Evolutionary conservation across 2,113 vertebrate species (phyloP).

Genomic region (Regulus satrapa): DNA sequence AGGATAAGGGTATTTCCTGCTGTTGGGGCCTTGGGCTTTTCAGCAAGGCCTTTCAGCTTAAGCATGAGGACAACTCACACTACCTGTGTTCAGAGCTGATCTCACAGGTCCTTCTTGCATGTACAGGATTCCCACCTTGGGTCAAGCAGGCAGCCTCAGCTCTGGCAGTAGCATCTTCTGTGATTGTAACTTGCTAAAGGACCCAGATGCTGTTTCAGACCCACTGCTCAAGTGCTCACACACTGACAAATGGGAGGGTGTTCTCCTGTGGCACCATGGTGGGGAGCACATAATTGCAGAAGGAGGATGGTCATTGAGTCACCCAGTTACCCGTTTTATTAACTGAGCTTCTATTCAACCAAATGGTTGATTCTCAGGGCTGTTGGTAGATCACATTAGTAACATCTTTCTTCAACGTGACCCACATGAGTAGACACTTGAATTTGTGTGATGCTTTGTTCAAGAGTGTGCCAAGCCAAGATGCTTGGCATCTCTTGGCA

Average conservation of each 20-base stretch:
- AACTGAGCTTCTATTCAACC: background rate
- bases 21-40: background rate
- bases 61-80: background rate
- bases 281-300: rapidly evolving
- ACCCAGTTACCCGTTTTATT: background rate
- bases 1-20: background rate
- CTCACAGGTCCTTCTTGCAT: background rate
- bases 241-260: no score
- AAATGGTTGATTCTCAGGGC: background rate
- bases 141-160: background rate
- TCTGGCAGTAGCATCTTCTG: background rate
- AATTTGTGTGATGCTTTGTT: background rate
- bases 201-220: background rate
- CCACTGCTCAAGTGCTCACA: background rate
- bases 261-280: background rate
- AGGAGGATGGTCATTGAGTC: background rate
- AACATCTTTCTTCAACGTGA: background rate
- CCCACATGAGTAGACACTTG: background rate
- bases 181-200: background rate
- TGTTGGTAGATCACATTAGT: background rate
- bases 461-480: background rate
- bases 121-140: background rate
- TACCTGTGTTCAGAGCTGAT: background rate
- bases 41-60: background rate
- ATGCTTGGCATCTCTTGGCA: no score